phyloP scores from a whole-genome alignment of 1,140 invertebrate genomes.

The Archivesica marissinica region DNA sequence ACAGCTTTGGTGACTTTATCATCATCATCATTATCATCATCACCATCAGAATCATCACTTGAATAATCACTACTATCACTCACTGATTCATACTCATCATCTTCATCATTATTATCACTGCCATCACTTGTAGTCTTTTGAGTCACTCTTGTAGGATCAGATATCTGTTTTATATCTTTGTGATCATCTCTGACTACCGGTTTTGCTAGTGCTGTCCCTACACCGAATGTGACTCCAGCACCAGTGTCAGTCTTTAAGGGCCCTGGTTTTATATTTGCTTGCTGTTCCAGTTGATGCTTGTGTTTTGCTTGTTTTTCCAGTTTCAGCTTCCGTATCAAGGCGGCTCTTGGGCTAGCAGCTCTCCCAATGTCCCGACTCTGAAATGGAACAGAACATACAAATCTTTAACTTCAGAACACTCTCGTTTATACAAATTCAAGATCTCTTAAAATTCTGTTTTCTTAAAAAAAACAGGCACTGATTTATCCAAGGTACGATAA shows the following conservation, averaged over 20 bases:
- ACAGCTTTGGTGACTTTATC: background rate
- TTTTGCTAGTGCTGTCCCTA: background rate
- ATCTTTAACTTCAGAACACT: background rate
- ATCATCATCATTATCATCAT: slow-evolving; percentile 10
- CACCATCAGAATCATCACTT: slow-evolving; percentile 42
- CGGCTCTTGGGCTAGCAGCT: slow-evolving; percentile 38
- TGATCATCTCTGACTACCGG: background rate
- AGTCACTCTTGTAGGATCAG: background rate
- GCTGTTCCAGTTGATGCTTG: slow-evolving; percentile 5
- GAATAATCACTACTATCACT: slow-evolving; percentile 58
- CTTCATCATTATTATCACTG: slow-evolving; percentile 57
- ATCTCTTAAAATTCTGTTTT: no score
- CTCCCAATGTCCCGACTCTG: slow-evolving; percentile 31
- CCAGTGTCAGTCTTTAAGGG: background rate
- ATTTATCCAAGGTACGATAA: no score
- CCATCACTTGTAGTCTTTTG: background rate
- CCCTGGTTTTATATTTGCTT: slow-evolving; percentile 1
- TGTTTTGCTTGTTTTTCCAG: slow-evolving; percentile 42
- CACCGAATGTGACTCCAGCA: no score
- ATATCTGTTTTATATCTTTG: background rate
- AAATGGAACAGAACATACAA: background rate
- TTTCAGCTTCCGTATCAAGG: slow-evolving; percentile 57
- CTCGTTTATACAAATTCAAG: no score
- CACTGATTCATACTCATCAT: slow-evolving; percentile 55
- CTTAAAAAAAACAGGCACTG: no score